Percentiles rank a stretch among this genome's conserved stretches.
Evolutionary conservation across 2,888 invertebrate species (phyloP).

Genomic region (Rhagonycha lutea): DNA sequence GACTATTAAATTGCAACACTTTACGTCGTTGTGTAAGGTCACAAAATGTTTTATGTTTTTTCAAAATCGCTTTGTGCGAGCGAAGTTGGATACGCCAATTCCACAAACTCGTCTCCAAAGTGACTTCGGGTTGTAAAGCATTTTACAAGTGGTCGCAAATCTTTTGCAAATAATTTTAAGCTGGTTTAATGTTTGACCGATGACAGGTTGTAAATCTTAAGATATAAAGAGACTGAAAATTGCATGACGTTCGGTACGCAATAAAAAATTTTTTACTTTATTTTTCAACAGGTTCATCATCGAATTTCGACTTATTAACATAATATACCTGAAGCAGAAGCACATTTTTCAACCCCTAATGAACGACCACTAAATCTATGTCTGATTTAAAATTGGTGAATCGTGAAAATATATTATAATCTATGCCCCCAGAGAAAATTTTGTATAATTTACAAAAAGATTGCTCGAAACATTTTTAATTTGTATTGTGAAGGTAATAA

Average conservation of each 20-base stretch:
- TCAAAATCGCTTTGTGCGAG: background rate
- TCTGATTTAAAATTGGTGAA: background rate
- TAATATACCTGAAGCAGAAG: background rate
- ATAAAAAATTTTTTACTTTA: background rate
- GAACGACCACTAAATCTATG: background rate
- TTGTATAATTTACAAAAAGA: background rate
- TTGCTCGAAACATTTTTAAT: background rate
- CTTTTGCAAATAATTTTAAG: constrained; percentile 19
- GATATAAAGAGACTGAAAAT: background rate
- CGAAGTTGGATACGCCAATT: background rate
- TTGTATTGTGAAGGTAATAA: background rate
- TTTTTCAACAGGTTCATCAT: background rate
- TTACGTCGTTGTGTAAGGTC: background rate
- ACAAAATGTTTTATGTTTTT: background rate
- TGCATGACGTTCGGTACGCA: background rate
- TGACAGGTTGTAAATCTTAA: background rate
- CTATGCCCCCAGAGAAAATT: background rate
- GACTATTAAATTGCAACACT: background rate
- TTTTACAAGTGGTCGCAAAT: constrained; percentile 21
- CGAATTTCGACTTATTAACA: background rate
- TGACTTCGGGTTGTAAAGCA: constrained; percentile 19
- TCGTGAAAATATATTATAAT: background rate
- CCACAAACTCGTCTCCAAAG: background rate
- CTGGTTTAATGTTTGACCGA: constrained; percentile 13
- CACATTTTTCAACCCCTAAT: background rate